Conservation (phyloP, 2,797 vertebrate genomes). For the Knipowitschia caucasica region DNA sequence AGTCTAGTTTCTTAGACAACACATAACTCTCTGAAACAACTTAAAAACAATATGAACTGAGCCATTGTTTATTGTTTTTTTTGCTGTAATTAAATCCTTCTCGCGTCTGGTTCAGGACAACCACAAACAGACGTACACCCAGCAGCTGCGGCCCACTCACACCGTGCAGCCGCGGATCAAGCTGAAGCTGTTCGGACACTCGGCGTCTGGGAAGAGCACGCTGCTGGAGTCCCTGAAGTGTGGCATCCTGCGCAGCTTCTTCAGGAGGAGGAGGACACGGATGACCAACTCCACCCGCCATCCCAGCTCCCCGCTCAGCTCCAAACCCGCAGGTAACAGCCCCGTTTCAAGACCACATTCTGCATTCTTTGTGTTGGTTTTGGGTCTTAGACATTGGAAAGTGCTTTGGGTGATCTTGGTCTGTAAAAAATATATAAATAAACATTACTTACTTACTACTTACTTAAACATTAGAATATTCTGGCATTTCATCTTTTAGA, state of each 20-base stretch:
- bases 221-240: conserved; percentile 95
- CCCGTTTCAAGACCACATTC: too few relatives aligned
- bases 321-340: conserved; percentile 81
- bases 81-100: neutral
- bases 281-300: conserved; percentile 83
- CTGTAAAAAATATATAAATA: too few relatives aligned
- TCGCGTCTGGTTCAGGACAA: conserved; percentile 76
- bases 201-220: conserved; percentile 86
- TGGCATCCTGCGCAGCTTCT: conserved; percentile 92
- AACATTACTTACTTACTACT: too few relatives aligned
- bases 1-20: too few relatives aligned
- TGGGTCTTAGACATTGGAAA: too few relatives aligned
- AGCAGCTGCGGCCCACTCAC: conserved; percentile 88
- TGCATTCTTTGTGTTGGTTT: too few relatives aligned
- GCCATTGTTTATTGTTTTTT: too few relatives aligned
- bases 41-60: too few relatives aligned
- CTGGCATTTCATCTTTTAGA: too few relatives aligned
- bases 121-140: conserved; percentile 86
- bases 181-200: conserved; percentile 91
- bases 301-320: conserved; percentile 86
- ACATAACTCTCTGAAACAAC: too few relatives aligned
- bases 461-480: too few relatives aligned
- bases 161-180: conserved; percentile 87
- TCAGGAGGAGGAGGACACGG: conserved; percentile 86
- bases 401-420: too few relatives aligned